Evolutionary conservation across 1,140 invertebrate species (phyloP).

Genomic region (Zaprionus kolodkinae): DNA sequence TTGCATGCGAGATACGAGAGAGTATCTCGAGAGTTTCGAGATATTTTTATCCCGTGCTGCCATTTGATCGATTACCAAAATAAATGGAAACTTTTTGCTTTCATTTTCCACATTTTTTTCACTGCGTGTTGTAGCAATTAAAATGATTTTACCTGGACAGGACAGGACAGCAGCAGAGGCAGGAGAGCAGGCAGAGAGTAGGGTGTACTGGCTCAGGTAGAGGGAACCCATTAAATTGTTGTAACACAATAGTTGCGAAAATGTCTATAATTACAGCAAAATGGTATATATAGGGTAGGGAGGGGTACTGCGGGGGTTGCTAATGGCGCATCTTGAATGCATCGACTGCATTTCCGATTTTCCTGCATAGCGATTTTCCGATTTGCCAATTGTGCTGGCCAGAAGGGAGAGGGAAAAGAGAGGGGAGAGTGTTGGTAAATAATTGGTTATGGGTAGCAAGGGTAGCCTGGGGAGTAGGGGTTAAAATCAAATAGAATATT

Average conservation of each 20-base stretch:
- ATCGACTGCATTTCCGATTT: constrained; percentile 67
- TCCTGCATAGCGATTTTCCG: constrained; percentile 41
- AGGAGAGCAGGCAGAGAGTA: background rate
- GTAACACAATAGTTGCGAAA: constrained; percentile 76
- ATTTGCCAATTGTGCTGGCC: constrained; percentile 25
- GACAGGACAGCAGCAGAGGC: background rate
- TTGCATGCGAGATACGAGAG: background rate
- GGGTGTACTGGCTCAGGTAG: constrained; percentile 55
- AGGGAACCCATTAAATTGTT: constrained; percentile 65
- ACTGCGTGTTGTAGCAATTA: constrained; percentile 29
- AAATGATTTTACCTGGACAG: constrained; percentile 43
- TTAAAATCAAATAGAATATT: constrained; percentile 53
- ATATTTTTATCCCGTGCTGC: background rate
- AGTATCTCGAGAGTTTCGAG: background rate
- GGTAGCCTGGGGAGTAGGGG: background rate
- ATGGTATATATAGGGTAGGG: constrained; percentile 34
- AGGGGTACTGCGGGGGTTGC: constrained; percentile 31
- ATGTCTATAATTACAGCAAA: constrained; percentile 72
- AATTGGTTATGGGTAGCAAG: constrained; percentile 70
- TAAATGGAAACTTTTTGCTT: constrained; percentile 2
- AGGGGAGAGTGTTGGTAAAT: constrained; percentile 69
- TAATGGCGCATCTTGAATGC: constrained; percentile 49
- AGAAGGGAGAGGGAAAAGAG: constrained; percentile 21
- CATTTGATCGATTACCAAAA: constrained; percentile 17
- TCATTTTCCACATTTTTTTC: background rate